These are phyloP conservation scores for Phortica variegata DNA, from an alignment of 1,140 invertebrate species.

Conservation along the genomic window DNA sequence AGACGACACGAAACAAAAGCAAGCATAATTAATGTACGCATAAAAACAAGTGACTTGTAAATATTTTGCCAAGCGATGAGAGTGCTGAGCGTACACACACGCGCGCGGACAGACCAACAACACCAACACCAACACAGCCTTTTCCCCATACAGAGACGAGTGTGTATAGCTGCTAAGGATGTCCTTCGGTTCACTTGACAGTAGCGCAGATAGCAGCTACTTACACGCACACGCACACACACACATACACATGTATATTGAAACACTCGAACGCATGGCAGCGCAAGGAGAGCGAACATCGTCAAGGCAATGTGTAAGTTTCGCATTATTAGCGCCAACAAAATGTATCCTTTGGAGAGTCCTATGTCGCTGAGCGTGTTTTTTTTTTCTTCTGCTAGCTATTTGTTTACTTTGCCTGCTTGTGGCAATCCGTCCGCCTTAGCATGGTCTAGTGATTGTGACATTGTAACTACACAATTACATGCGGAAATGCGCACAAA, in stretches of 20 bases:
- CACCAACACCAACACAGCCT: conserved; percentile 11
- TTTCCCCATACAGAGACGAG: background rate
- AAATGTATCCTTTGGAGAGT: too few species aligned
- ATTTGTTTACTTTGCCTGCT: conserved; percentile 2
- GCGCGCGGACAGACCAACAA: conserved; percentile 1
- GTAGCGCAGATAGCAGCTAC: too few species aligned
- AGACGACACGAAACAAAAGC: conserved; percentile 19
- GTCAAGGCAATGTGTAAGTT: too few species aligned
- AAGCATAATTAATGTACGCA: conserved; percentile 54
- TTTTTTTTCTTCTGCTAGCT: conserved; percentile 11
- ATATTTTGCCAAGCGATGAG: conserved; percentile 41
- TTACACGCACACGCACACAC: too few species aligned
- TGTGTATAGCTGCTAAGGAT: conserved; percentile 1
- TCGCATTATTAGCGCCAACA: too few species aligned
- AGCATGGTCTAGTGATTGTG: conserved; percentile 53
- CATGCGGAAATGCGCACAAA: conserved; percentile 50
- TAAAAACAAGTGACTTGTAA: conserved; percentile 55
- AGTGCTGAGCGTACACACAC: conserved; percentile 13
- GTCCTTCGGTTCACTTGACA: too few species aligned
- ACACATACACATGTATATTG: too few species aligned
- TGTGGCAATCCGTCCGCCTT: conserved; percentile 27
- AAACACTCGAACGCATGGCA: too few species aligned
- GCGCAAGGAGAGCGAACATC: too few species aligned
- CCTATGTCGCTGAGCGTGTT: background rate
- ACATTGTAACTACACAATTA: conserved; percentile 55